phyloP scores from a whole-genome alignment of 1,140 invertebrate genomes.

The Sarcophaga bullata region DNA sequence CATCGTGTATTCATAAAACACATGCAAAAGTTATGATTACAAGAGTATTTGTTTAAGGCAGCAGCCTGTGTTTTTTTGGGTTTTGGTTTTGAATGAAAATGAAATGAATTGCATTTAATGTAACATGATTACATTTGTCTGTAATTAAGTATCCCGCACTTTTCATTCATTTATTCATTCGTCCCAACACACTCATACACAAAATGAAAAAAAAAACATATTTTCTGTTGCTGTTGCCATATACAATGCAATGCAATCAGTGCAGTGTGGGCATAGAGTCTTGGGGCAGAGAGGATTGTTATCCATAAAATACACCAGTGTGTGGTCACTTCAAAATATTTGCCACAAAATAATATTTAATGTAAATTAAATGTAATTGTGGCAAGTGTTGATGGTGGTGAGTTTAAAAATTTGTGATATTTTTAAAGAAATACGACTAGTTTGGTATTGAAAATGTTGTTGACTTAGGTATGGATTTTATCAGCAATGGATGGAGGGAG shows the following conservation, averaged over 20 bases:
- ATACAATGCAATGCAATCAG: background rate
- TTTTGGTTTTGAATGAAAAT: background rate
- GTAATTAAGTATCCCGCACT: slow-evolving; percentile 23
- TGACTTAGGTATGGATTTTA: too few relatives aligned
- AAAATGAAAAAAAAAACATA: too few relatives aligned
- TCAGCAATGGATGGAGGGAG: too few relatives aligned
- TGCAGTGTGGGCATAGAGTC: background rate
- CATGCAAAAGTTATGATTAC: slow-evolving; percentile 11
- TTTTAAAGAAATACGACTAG: too few relatives aligned
- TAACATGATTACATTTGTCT: slow-evolving; percentile 31
- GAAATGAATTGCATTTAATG: slow-evolving; percentile 25
- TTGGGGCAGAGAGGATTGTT: background rate
- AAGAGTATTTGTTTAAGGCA: background rate
- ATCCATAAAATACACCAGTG: background rate
- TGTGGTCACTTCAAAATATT: background rate
- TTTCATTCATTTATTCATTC: background rate
- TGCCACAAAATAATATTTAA: slow-evolving; percentile 24
- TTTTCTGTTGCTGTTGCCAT: too few relatives aligned
- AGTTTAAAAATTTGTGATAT: too few relatives aligned
- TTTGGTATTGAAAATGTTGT: too few relatives aligned
- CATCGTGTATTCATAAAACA: background rate
- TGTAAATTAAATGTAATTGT: background rate
- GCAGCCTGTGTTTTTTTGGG: slow-evolving; percentile 7
- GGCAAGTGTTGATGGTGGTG: background rate
- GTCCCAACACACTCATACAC: too few relatives aligned